Base-by-base conservation (phyloP, 2,797 vertebrate genomes). In the Crax fasciolata region DNA sequence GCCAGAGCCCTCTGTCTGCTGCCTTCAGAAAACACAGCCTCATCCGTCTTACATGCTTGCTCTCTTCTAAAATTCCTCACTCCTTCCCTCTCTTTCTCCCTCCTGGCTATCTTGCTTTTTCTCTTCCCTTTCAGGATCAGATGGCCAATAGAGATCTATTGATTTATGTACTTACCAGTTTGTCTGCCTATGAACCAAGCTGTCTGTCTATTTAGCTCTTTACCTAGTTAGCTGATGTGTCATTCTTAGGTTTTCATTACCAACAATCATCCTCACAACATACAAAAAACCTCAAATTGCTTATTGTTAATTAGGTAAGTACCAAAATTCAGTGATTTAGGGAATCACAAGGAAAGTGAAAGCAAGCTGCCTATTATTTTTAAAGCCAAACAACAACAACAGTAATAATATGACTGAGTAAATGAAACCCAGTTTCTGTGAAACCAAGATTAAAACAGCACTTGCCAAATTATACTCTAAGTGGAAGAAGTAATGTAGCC, bases 381-480 rank as follows among this genome's bases (percentile, higher is more conserved):
- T 94, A 95, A 97, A 94, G 77, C 90, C 92, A 94, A 94, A 91
- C 84, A 93, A 90, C 61, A 95, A 86, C 54, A 94, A 95, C 87
- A 95, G 87, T 75, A 93, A 90, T 90, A 91, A 94, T 91, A 94
- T 74, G 92, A 86, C 78, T 93, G 85, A 54, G 94, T 92, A 96
- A 70, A 93, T 32, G 87, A 94, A 96, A 92, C 77, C 51, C 62
- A 89, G 82, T 94, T 93, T 96, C 93, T 93, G 81, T 94, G 86
- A 96, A 96, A 92, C 87, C 84, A 41, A 88, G 80, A 96, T 96
- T 97, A 91, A 97, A 96, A 95, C 85, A 94, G 90, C 48, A 92
- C 70, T 93, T 97, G 95, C 91, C 96, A 98, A 97, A 97, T 95
- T 90, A 95, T 71, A 96, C 75, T 95, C 94, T 94, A 95, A 97